Percentiles rank a stretch among this genome's conserved stretches.
phyloP scores from a whole-genome alignment of 92 coral and sea anemone genomes.

The Bergia sp. region DNA sequence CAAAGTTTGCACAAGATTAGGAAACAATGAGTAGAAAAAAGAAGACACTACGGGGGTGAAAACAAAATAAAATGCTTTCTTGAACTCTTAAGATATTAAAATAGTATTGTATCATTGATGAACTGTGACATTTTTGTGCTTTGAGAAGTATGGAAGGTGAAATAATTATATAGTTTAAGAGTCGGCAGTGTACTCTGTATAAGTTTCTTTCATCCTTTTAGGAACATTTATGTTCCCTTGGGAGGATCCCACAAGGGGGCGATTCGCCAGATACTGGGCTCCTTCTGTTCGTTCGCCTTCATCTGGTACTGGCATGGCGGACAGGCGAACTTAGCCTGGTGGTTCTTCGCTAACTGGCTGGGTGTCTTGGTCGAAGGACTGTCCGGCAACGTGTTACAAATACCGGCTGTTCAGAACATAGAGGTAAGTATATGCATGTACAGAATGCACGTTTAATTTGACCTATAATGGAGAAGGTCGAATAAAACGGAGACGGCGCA shows the following conservation, averaged over 20 bases:
- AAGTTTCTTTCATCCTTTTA: conserved; percentile 26
- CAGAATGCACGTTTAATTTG: not conserved
- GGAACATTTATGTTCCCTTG: conserved; percentile 92
- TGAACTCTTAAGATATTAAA: no score
- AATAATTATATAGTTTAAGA: not conserved
- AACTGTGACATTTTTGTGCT: not conserved
- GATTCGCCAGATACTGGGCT: conserved; percentile 69
- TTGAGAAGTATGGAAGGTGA: not conserved
- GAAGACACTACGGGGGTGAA: no score
- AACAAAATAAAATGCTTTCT: no score
- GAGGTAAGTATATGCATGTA: conserved; percentile 41
- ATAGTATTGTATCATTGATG: no score
- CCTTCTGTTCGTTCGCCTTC: conserved; percentile 83
- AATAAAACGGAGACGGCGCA: not conserved
- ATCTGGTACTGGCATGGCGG: conserved; percentile 98
- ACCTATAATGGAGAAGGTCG: not conserved
- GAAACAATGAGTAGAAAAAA: no score
- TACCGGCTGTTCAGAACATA: conserved; percentile 56
- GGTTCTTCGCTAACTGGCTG: conserved; percentile 93
- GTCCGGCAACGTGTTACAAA: conserved; percentile 54
- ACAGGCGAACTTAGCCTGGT: conserved; percentile 66
- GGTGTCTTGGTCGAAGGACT: conserved; percentile 78
- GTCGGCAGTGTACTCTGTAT: not conserved
- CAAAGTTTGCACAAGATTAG: no score
- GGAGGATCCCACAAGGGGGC: conserved; percentile 92